Conservation (phyloP, 2,113 vertebrate species). For the Oreochromis niloticus region DNA sequence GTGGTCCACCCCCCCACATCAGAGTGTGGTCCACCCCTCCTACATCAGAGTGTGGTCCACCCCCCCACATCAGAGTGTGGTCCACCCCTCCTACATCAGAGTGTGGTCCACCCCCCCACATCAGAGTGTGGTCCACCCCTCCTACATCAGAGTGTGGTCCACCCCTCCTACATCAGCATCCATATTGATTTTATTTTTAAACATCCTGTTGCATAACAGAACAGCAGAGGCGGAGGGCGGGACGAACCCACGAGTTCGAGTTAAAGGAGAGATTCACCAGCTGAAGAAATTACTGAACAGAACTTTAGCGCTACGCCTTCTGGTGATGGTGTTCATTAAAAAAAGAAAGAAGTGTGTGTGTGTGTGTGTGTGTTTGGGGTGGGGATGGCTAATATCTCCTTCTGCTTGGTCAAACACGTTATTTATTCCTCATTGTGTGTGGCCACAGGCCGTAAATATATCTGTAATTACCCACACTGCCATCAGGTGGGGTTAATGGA, state of each 20-base stretch:
- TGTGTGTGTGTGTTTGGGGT: neutral
- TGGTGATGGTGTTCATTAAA: conserved; percentile 5
- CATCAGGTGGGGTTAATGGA: conserved; percentile 56
- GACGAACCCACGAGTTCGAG: neutral
- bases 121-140: fast-evolving
- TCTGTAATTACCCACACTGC: conserved; percentile 44
- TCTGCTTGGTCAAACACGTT: conserved; percentile 30
- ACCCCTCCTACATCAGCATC: neutral
- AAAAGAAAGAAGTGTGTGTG: neutral
- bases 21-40: no score
- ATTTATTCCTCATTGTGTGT: conserved; percentile 45
- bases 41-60: no score
- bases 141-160: neutral
- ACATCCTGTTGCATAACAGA: neutral
- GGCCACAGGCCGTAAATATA: conserved; percentile 39
- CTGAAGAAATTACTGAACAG: neutral
- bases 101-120: no score
- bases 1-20: no score
- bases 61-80: no score
- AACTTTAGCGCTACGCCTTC: neutral
- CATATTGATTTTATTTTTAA: neutral
- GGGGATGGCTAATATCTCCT: conserved; percentile 8
- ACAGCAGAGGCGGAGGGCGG: neutral
- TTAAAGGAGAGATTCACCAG: neutral
- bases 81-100: no score